These are phyloP conservation scores for Phainopepla nitens DNA, from an alignment of 2,113 vertebrate species.

Conservation along the genomic window DNA sequence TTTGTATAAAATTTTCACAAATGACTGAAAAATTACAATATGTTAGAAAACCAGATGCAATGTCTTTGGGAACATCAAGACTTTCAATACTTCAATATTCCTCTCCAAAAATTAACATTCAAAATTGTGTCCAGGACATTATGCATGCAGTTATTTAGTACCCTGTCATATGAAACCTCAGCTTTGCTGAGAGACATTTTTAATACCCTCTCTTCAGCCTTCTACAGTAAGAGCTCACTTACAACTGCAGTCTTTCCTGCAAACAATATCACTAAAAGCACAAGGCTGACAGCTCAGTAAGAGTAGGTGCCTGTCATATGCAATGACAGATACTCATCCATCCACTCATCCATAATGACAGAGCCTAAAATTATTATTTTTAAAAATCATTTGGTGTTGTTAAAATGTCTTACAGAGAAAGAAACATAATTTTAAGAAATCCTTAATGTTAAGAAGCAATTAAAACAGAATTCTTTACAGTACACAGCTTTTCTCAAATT, in stretches of 20 bases:
- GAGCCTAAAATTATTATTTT: constrained; percentile 8
- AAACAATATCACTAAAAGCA: constrained; percentile 1
- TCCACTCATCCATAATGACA: background rate
- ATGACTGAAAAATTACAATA: background rate
- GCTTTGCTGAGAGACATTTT: background rate
- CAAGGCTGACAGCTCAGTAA: constrained; percentile 6
- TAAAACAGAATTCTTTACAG: background rate
- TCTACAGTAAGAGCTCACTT: background rate
- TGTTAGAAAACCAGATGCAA: background rate
- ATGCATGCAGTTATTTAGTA: background rate
- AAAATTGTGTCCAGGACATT: background rate
- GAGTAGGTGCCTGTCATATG: constrained; percentile 36
- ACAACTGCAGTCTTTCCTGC: background rate
- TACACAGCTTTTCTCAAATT: background rate
- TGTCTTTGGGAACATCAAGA: background rate
- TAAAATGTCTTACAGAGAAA: background rate
- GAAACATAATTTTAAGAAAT: background rate
- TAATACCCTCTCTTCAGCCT: background rate
- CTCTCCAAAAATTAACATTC: background rate
- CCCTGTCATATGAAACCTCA: background rate
- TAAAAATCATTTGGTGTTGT: background rate
- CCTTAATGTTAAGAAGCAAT: background rate
- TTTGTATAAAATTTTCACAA: background rate
- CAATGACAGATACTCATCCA: constrained; percentile 34
- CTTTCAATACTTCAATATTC: background rate